Conservation (phyloP, 2,888 invertebrate genomes). For the Pogonocherus hispidulus region DNA sequence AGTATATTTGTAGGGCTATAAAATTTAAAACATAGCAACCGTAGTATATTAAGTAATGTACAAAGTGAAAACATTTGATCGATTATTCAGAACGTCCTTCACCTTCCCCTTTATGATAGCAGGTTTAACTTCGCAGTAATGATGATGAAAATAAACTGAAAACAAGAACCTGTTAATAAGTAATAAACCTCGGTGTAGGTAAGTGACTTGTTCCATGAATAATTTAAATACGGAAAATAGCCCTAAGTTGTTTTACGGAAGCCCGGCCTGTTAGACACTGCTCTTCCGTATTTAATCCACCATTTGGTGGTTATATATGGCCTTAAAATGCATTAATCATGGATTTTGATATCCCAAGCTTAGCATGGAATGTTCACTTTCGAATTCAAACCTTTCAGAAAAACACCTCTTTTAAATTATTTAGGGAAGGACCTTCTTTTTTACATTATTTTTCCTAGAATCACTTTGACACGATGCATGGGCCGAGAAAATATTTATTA, state of each 20-base stretch:
- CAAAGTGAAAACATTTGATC: no score
- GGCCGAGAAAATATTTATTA: neutral
- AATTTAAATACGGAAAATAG: slow-evolving; percentile 47
- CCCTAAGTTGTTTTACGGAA: slow-evolving; percentile 35
- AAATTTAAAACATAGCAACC: no score
- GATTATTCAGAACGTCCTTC: neutral
- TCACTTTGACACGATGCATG: slow-evolving; percentile 1
- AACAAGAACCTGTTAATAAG: slow-evolving; percentile 26
- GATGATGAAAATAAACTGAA: slow-evolving; percentile 4
- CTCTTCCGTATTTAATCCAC: slow-evolving; percentile 30
- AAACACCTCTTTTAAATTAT: slow-evolving; percentile 21
- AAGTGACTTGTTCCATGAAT: slow-evolving; percentile 47
- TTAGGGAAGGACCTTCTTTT: neutral
- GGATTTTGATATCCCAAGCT: slow-evolving; percentile 23
- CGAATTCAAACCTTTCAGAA: slow-evolving; percentile 19
- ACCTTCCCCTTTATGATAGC: neutral
- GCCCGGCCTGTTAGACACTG: no score
- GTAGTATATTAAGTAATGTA: no score
- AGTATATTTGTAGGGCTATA: no score
- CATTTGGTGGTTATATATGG: slow-evolving; percentile 28
- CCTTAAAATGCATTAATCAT: slow-evolving; percentile 31
- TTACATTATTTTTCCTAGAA: slow-evolving; percentile 5
- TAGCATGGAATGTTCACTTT: slow-evolving; percentile 2
- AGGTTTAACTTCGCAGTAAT: neutral
- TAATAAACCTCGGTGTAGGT: slow-evolving; percentile 37